Evolutionary conservation across 2,888 invertebrate genomes (phyloP), one percentile per base, ranked within the genome.

Genomic region (Leptopilina syphax): DNA sequence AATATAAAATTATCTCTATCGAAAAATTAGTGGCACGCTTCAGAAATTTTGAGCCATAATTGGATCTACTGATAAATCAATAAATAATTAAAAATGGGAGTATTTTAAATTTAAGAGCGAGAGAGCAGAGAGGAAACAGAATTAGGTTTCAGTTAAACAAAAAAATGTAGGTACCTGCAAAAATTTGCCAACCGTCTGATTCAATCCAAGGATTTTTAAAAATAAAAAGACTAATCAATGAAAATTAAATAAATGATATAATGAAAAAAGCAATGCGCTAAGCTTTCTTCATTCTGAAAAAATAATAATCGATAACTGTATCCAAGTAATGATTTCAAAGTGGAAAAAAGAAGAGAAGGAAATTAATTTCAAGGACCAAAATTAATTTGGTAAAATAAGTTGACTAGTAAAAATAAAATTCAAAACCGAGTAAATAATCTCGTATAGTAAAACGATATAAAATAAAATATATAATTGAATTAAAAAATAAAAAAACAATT

Each of bases 201-300:
- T 63, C 24, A 24, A 63, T 24, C 24, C 63, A 63, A 63, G 63
- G 9, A 7, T 18, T n/a, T 60, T n/a, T n/a, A 0, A 7, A n/a
- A n/a, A n/a, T 18, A 18, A 63, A 63, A 63, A 8, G 24, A 63
- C 18, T 7, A 24, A 63, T 73, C 54, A 12, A 70, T 18, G 13
- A 12, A 50, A 13, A 27, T 27, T n/a, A 57, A 73, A 73, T 9
- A 73, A 73, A 73, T 73, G 41, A 60, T 34, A 57, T 34, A 57
- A 73, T 73, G 57, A 57, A 41, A 83, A 86, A 90, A 90, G 89
- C 90, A 84, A 87, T 88, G 89, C 89, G 85, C 83, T 85, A 90
- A 90, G 88, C 88, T 80, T 82, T 82, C 34, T 73, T 73, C 10
- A 50, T 73, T 54, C 10, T 10, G 57, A 57, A 57, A 65, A 65